phyloP scores from a whole-genome alignment of 2,113 vertebrate species.

The Micronycteris hirsuta region DNA sequence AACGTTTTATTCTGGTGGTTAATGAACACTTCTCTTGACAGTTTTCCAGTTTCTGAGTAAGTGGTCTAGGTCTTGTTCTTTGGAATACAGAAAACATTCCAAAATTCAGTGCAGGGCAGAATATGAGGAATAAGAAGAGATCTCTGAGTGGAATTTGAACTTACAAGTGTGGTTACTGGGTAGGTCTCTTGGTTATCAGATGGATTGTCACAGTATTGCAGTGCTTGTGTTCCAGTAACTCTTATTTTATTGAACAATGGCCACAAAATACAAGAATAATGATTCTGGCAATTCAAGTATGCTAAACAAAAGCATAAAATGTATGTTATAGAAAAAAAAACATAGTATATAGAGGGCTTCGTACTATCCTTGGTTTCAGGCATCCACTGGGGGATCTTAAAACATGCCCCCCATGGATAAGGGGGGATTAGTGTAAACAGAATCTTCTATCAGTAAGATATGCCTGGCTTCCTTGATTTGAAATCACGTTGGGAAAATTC shows the following conservation, averaged over 20 bases:
- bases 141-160: background rate
- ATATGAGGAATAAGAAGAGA: background rate
- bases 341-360: background rate
- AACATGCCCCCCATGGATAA: background rate
- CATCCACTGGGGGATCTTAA: background rate
- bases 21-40: conserved; percentile 5
- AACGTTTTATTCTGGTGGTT: background rate
- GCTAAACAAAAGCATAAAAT: background rate
- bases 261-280: background rate
- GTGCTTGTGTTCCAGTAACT: background rate
- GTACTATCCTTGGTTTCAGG: background rate
- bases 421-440: background rate
- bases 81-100: background rate
- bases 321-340: background rate
- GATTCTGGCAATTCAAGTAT: background rate
- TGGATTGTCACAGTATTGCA: background rate
- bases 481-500: background rate
- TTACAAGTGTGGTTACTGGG: background rate
- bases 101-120: background rate
- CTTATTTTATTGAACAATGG: background rate
- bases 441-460: background rate
- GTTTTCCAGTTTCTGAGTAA: background rate
- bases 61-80: background rate
- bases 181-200: background rate
- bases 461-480: background rate